Evolutionary conservation across 2,888 invertebrate genomes (phyloP), one percentile per base, ranked within the genome.

Genomic region (Ophonus ardosiacus): DNA sequence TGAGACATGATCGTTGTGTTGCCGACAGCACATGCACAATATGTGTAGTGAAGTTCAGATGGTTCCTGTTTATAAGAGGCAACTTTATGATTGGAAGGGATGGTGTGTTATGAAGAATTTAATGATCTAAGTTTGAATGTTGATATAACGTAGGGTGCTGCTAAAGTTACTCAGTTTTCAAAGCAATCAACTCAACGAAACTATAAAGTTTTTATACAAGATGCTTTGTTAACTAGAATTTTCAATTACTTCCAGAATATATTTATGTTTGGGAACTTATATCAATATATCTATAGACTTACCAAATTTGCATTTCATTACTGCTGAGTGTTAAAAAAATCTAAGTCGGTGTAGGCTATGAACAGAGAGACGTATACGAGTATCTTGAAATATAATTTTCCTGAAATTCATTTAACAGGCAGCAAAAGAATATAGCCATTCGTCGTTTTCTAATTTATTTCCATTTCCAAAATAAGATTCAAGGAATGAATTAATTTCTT

Each of bases 71-170:
- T 56, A 74, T 74, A 74, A 43, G 74, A 74, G 21, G 74, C 43
- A 74, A 74, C 18, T 74, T 74, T 74, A 74, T 56, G 74, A 74
- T 74, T 56, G 74, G 74, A 74, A 38, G 68, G 68, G 68, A 68
- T 38, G 63, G 74, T 51, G 74, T 74, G 56, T 74, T 74, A 74
- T 74, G 74, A 74, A 74, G 74, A 74, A 74, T 74, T 74, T 74
- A 74, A 74, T 74, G 56, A 56, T 56, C 74, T 74, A 74, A 74
- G 51, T 74, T 74, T 74, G 74, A 74, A 74, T 74, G 56, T 56
- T 74, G 56, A 74, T 74, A 74, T 24, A 68, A 68, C 31, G 68
- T 15, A 68, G 68, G 68, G 68, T 68, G 68, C 31, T 68, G 38
- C 68, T 68, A 68, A 68, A 68, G 38, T 68, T 68, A 68, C 68